phyloP scores from a whole-genome alignment of 2,797 vertebrate species.

The Helicolenus hilgendorfi region DNA sequence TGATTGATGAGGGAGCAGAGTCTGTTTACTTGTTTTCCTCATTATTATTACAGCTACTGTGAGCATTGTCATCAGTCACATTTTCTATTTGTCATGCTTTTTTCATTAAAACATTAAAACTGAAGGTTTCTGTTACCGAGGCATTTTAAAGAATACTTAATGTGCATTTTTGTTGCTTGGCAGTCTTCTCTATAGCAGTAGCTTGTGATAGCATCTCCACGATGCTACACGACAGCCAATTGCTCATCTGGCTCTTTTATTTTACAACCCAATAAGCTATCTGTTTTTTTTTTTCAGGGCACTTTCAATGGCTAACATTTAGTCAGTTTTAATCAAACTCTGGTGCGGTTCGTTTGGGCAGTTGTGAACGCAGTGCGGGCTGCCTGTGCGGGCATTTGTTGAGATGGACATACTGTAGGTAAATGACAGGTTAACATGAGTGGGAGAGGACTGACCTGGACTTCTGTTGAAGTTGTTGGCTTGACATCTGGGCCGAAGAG shows the following conservation, averaged over 20 bases:
- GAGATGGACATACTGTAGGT: too few species aligned
- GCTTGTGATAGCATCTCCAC: neutral
- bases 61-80: neutral
- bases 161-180: neutral
- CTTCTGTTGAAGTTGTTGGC: too few species aligned
- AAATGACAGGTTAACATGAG: too few species aligned
- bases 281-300: neutral
- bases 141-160: neutral
- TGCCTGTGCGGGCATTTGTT: too few species aligned
- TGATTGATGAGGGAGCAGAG: slow-evolving; percentile 28
- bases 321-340: too few species aligned
- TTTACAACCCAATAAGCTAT: neutral
- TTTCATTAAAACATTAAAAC: neutral
- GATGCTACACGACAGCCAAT: slow-evolving; percentile 25
- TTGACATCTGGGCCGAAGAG: too few species aligned
- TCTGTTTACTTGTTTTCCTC: slow-evolving; percentile 26
- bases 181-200: neutral
- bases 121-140: neutral
- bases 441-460: too few species aligned
- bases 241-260: neutral
- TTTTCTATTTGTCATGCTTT: neutral
- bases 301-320: too few species aligned
- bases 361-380: too few species aligned
- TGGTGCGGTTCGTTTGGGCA: too few species aligned
- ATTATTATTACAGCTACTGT: neutral